Evolutionary conservation across 2,113 vertebrate species (phyloP), one percentile per base, ranked within the genome.

Genomic region (Haplochromis vanheusdeni): DNA sequence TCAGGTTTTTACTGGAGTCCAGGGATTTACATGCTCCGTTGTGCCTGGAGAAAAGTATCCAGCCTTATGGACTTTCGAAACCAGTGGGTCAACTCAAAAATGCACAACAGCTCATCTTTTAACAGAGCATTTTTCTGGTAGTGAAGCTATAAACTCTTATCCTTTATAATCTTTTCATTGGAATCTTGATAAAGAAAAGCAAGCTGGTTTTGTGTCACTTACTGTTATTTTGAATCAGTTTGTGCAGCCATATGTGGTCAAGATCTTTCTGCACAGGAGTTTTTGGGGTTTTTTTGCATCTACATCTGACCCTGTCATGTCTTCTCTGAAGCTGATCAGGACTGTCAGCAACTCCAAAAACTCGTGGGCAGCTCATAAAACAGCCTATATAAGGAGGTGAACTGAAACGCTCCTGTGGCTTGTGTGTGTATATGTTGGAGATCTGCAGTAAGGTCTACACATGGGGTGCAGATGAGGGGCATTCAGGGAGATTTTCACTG

Each of bases 391-490:
- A 96, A 94, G 95, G 95, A 94, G 88, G 42, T 85, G 86, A 90
- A 81, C 70, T 90, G 81, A 92, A 89, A 81, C 33, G 14, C 88
- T 94, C 85, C 84, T 87, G 83, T 47, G 60, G 65, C 21, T 9
- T 12, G 42, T 73, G 68, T 45, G 82, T 84, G 73, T 89, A 28
- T 49, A n/a, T 2, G 40, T 80, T 55, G 14, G 58, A 83, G 45
- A 75, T 70, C 49, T 68, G 49, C 35, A 90, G 86, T 86, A 21
- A 75, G 58, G 52, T 75, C 83, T 60, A 87, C 95, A 95, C 95
- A 93, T 94, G 96, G 83, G 93, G 68, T 81, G 84, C 95, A 97
- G 95, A 96, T 96, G 95, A 91, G 83, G 82, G 28, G 45, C 79
- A 47, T 68, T 87, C 86, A 87, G 52, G 88, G 75, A 89, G 65